Evolutionary conservation across 2,888 invertebrate genomes (phyloP).

Genomic region (Eupithecia insigniata): DNA sequence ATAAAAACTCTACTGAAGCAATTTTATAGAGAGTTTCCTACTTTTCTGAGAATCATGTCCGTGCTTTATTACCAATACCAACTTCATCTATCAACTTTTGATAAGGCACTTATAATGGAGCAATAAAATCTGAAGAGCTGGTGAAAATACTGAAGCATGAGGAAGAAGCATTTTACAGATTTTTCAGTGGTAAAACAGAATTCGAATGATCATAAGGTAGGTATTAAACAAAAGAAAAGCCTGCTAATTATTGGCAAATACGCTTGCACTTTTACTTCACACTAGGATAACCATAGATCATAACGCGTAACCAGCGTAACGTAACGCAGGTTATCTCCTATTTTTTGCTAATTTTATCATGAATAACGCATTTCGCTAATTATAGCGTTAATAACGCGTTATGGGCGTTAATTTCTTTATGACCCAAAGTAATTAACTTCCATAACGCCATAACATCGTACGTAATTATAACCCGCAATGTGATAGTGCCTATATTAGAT

Average conservation of each 20-base stretch:
- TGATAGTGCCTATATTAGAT: too few species aligned
- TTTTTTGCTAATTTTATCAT: too few species aligned
- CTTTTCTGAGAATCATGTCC: slow-evolving; percentile 7
- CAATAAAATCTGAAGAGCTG: background rate
- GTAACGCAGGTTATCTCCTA: too few species aligned
- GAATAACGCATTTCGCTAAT: too few species aligned
- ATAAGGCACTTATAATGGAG: background rate
- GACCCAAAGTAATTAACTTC: too few species aligned
- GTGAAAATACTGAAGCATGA: background rate
- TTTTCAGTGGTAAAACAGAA: background rate
- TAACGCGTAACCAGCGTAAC: too few species aligned
- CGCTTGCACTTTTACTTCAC: background rate
- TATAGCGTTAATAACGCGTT: too few species aligned
- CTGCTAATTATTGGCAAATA: background rate
- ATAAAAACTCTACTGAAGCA: slow-evolving; percentile 4
- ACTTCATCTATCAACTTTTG: slow-evolving; percentile 4
- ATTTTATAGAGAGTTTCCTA: slow-evolving; percentile 9
- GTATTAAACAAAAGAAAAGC: background rate
- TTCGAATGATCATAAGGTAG: background rate
- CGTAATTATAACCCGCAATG: too few species aligned
- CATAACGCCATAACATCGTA: too few species aligned
- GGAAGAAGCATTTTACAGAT: background rate
- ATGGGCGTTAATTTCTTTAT: too few species aligned
- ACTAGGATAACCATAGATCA: too few species aligned
- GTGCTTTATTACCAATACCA: slow-evolving; percentile 19